Evolutionary conservation across 2,797 vertebrate species (phyloP).

Genomic region (Halcyon smyrnensis): DNA sequence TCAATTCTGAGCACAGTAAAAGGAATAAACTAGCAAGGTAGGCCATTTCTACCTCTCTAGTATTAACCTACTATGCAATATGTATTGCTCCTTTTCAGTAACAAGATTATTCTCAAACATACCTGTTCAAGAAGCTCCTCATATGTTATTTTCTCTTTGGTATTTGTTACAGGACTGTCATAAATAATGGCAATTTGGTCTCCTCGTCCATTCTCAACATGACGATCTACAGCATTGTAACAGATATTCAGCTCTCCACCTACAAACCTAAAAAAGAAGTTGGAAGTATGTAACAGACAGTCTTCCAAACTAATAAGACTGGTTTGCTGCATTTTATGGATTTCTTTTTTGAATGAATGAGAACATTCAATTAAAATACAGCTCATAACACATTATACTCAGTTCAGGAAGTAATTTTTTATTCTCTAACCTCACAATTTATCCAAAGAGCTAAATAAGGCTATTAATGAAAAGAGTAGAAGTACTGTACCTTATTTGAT

Average conservation of each 20-base stretch:
- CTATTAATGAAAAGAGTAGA: neutral
- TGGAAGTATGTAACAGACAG: neutral
- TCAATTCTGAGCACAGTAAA: neutral
- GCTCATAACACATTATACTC: neutral
- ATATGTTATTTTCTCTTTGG: constrained; percentile 87
- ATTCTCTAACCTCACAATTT: neutral
- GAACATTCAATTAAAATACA: neutral
- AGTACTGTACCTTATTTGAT: neutral
- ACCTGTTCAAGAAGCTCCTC: constrained; percentile 91
- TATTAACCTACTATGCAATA: neutral
- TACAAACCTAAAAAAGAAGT: constrained; percentile 86
- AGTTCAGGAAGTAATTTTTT: neutral
- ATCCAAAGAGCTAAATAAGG: neutral
- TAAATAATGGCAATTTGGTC: constrained; percentile 91
- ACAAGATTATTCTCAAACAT: constrained; percentile 2
- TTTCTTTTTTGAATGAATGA: neutral
- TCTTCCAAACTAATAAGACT: neutral
- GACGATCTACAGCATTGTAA: constrained; percentile 93
- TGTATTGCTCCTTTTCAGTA: neutral
- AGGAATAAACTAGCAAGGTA: neutral
- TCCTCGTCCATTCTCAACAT: constrained; percentile 88
- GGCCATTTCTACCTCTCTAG: neutral
- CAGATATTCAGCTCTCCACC: constrained; percentile 94
- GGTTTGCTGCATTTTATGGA: fast-evolving
- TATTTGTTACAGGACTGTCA: constrained; percentile 94